Base-by-base conservation (phyloP, 2,888 invertebrate genomes). In the Timandra comae region DNA sequence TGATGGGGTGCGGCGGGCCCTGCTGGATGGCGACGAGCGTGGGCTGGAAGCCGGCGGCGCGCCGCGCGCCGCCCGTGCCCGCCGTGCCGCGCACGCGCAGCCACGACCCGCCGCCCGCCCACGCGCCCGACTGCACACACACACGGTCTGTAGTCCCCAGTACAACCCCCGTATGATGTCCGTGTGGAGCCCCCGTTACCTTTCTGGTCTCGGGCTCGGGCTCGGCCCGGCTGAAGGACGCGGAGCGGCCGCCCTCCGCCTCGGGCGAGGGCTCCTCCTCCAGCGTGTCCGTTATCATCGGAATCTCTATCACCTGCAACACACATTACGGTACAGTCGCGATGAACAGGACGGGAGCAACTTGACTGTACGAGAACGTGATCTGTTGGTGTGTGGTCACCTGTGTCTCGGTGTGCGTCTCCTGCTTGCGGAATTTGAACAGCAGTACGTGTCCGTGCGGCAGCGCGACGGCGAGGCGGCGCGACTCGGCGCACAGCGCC, bases 11-110 rank as follows among this genome's bases (percentile, higher is more conserved):
- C 92, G 60, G 93, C 90, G 81, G 91, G 86, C 94, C 94, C 30
- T 92, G 93, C 60, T 98, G 95, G 65, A 98, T 87, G 79, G 98
- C 98, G 52, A 98, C 95, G 49, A 99, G 88, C 65, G 97, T 94
- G 29, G 97, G 95, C 88, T 99, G 98, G 89, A 97, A 99, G 50
- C 99, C 99, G n/a, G 98, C 89, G 23, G 93, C 91, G 78, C 97
- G 93, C 67, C 97, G 94, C 67, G 76, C 63, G 51, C 78, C 74
- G 46, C 86, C 69, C 63, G 86, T 52, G 60, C 85, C 70, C 27
- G 48, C 66, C 61, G 82, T 61, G 52, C 82, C 62, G 38, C 84
- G 78, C 50, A 80, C 82, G 43, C 79, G 74, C 59, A 75, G 42
- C 35, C 46, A 38, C 31, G 45, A 51, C 19, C 38, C 41, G 26